Percentiles rank a stretch among this genome's conserved stretches.
Evolutionary conservation across 1,140 invertebrate genomes (phyloP).

Genomic region (Magallana angulata): DNA sequence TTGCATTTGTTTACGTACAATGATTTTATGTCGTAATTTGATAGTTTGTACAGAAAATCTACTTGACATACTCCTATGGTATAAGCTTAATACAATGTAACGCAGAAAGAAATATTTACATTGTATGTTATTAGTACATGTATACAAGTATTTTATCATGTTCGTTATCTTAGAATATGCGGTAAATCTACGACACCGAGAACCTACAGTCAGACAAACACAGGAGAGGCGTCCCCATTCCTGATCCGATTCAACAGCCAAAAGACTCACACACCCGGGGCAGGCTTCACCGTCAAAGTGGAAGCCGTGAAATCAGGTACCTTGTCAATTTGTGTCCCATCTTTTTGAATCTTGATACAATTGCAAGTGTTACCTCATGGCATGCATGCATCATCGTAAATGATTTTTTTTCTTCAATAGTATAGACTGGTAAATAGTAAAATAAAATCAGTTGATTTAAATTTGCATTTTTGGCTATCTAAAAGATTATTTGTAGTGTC

Average conservation of each 20-base stretch:
- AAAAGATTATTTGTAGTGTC: too few species aligned
- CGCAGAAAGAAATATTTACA: too few species aligned
- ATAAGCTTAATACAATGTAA: too few species aligned
- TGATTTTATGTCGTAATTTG: background rate
- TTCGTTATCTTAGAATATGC: background rate
- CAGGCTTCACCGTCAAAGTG: background rate
- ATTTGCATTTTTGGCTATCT: too few species aligned
- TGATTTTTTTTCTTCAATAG: too few species aligned
- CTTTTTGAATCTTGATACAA: too few species aligned
- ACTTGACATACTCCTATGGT: background rate
- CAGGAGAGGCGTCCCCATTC: background rate
- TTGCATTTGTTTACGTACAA: too few species aligned
- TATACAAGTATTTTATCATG: too few species aligned
- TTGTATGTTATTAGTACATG: too few species aligned
- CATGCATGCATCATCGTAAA: too few species aligned
- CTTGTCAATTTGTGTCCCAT: background rate
- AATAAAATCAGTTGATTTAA: background rate
- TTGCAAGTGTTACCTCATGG: too few species aligned
- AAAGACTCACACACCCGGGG: background rate
- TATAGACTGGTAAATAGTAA: background rate
- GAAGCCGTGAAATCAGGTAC: conserved; percentile 13
- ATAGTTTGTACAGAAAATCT: background rate
- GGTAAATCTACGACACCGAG: background rate
- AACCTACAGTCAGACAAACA: background rate
- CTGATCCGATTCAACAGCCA: conserved; percentile 12